A percentile compares a stretch with the other conserved stretches of the same genome.
Conservation (phyloP, 2,113 vertebrate species). For the Oreochromis spilurus region DNA sequence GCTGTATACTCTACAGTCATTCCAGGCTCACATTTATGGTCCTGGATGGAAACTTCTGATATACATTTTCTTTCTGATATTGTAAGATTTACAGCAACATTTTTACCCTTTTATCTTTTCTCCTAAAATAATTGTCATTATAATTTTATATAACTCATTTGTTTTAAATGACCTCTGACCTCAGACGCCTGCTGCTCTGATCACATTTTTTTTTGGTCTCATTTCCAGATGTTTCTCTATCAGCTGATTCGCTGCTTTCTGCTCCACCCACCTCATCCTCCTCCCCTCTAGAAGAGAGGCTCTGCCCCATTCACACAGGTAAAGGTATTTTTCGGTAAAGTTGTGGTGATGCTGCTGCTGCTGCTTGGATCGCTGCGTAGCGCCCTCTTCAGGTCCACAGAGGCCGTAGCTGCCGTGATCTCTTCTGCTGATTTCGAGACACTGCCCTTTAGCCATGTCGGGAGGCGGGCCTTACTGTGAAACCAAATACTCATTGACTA, state of each 20-base stretch:
- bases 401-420: not conserved
- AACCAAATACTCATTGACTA: not conserved
- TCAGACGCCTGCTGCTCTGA: not conserved
- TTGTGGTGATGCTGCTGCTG: not conserved
- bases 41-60: not conserved
- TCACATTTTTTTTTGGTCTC: not conserved
- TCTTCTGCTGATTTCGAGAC: not conserved
- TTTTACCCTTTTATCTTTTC: not conserved
- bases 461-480: not conserved
- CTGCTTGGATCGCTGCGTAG: not conserved
- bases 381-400: not conserved
- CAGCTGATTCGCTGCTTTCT: not conserved
- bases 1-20: not conserved
- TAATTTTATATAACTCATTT: not conserved
- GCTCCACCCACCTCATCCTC: not conserved
- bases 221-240: not conserved
- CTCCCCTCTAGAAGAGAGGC: not conserved
- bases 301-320: not conserved
- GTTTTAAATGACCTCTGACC: not conserved
- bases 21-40: not conserved
- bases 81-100: not conserved
- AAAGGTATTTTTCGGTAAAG: not conserved
- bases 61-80: not conserved
- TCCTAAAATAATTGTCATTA: not conserved
- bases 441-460: fast-evolving